Percentiles rank a stretch among this genome's conserved stretches.
Conservation (phyloP, 2,888 invertebrate species). For the Sphaerophoria taeniata region DNA sequence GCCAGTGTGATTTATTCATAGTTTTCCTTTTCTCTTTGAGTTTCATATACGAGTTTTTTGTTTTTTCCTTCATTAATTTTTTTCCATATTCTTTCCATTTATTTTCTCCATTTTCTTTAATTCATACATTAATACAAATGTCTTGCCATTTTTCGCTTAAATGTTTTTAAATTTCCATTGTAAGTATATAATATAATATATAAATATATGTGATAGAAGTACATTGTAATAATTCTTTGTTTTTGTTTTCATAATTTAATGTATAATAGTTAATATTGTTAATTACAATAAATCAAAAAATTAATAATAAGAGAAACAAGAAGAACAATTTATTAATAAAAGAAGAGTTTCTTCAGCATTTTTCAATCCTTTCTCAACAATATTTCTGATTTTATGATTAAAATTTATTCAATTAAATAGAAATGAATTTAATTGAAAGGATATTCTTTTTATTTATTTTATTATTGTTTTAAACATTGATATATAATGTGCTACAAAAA, state of each 20-base stretch:
- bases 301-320: conserved; percentile 13
- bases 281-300: conserved; percentile 57
- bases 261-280: conserved; percentile 46
- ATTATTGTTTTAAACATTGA: conserved; percentile 29
- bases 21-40: conserved; percentile 32
- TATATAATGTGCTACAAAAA: conserved; percentile 74
- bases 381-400: conserved; percentile 40
- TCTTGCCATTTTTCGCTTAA: conserved; percentile 33
- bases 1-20: conserved; percentile 74
- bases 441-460: conserved; percentile 31
- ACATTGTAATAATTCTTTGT: conserved; percentile 64
- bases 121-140: conserved; percentile 69
- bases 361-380: conserved; percentile 63
- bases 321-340: not conserved
- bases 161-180: conserved; percentile 57
- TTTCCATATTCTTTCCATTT: conserved; percentile 36
- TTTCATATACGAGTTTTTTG: conserved; percentile 46
- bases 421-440: conserved; percentile 54
- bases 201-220: conserved; percentile 73
- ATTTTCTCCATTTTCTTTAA: conserved; percentile 42
- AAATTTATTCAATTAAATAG: conserved; percentile 38
- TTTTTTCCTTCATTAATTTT: conserved; percentile 45
- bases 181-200: conserved; percentile 73
- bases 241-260: conserved; percentile 34
- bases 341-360: conserved; percentile 41